These are phyloP conservation scores for Pipra filicauda DNA, from an alignment of 2,113 vertebrate species.

Conservation along the genomic window DNA sequence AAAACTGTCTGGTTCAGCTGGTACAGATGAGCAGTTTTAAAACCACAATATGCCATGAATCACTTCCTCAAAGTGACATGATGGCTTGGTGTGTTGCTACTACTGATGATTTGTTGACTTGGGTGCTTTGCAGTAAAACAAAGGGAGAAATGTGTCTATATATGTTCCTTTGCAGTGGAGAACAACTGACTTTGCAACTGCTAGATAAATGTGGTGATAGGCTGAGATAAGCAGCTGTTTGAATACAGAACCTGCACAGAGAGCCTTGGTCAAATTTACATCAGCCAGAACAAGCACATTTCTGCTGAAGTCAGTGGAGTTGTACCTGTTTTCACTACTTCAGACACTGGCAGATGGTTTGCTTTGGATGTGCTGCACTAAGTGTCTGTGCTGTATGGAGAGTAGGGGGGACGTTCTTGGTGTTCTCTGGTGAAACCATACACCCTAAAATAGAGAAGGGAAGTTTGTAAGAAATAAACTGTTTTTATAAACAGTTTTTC, in stretches of 20 bases:
- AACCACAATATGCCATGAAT: neutral
- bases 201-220: neutral
- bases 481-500: neutral
- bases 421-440: neutral
- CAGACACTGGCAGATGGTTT: neutral
- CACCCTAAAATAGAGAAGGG: neutral
- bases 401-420: neutral
- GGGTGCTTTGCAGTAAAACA: neutral
- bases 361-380: neutral
- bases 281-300: neutral
- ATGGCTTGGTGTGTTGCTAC: neutral
- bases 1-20: neutral
- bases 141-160: neutral
- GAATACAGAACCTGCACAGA: neutral
- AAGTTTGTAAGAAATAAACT: neutral
- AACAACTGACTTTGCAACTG: neutral
- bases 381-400: neutral
- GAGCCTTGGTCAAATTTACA: neutral
- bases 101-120: neutral
- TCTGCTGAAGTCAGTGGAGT: neutral
- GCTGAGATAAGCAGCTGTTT: neutral
- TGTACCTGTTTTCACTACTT: neutral
- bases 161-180: neutral
- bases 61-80: neutral
- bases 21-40: neutral